phyloP scores from a whole-genome alignment of 2,797 vertebrate species.

The Gastrophryne carolinensis region DNA sequence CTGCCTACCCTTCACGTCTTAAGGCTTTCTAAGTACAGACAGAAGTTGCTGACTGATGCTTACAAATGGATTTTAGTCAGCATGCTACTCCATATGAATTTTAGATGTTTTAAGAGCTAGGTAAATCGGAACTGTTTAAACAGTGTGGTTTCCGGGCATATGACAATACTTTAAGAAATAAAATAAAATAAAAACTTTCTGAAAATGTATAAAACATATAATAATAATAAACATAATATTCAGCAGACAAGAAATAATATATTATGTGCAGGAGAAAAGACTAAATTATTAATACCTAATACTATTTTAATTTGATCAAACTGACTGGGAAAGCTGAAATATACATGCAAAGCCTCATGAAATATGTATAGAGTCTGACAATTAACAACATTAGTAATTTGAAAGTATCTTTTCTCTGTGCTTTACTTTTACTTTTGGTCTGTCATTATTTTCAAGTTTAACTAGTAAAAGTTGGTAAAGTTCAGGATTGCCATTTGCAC shows the following conservation, averaged over 20 bases:
- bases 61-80: no score
- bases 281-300: constrained; percentile 17
- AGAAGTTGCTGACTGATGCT: no score
- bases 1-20: no score
- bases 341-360: constrained; percentile 6
- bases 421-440: not conserved
- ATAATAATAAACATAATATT: constrained; percentile 5
- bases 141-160: not conserved
- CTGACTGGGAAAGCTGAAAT: constrained; percentile 20
- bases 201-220: not conserved
- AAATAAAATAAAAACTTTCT: not conserved
- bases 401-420: constrained; percentile 7
- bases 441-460: not conserved
- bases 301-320: constrained; percentile 29
- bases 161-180: not conserved
- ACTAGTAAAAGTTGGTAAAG: no score
- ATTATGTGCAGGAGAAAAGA: constrained; percentile 11
- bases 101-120: no score
- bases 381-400: constrained; percentile 24
- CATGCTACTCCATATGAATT: no score
- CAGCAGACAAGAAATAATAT: constrained; percentile 1
- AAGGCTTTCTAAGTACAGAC: no score
- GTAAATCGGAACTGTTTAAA: no score
- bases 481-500: no score
- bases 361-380: constrained; percentile 29